Conservation (phyloP, 2,888 invertebrate genomes). For the Nebria salina region DNA sequence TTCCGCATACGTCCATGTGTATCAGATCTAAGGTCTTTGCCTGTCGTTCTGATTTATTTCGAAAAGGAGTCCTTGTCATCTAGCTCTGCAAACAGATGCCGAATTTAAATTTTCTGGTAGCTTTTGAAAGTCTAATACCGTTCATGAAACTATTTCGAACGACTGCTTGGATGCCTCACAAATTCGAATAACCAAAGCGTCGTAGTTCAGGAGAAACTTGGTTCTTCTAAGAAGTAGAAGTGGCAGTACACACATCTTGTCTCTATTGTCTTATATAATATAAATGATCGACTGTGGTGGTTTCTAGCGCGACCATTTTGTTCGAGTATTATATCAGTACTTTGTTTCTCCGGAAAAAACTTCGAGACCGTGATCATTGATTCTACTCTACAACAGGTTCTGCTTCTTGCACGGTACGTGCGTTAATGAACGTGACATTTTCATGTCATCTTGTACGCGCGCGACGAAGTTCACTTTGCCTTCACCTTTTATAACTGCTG, state of each 20-base stretch:
- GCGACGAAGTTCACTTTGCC: slow-evolving; percentile 27
- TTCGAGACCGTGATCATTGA: slow-evolving; percentile 30
- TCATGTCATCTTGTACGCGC: not conserved
- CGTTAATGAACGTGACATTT: slow-evolving; percentile 21
- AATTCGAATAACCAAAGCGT: slow-evolving; percentile 20
- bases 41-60: not conserved
- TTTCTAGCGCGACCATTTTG: too few species aligned
- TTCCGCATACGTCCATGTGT: not conserved
- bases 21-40: not conserved
- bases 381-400: slow-evolving; percentile 30
- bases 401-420: slow-evolving; percentile 36
- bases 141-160: slow-evolving; percentile 17
- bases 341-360: slow-evolving; percentile 16
- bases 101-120: slow-evolving; percentile 41
- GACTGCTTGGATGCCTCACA: not conserved
- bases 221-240: not conserved
- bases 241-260: too few species aligned
- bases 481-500: slow-evolving; percentile 28
- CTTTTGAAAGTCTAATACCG: slow-evolving; percentile 4
- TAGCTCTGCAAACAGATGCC: slow-evolving; percentile 46
- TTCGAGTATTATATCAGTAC: slow-evolving; percentile 10
- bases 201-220: slow-evolving; percentile 7
- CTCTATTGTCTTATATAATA: too few species aligned
- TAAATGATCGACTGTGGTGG: too few species aligned
- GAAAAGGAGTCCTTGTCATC: slow-evolving; percentile 42